Percentiles rank a stretch among this genome's conserved stretches.
phyloP scores from a whole-genome alignment of 2,797 vertebrate genomes.

The Orientallactaga sibirica region DNA sequence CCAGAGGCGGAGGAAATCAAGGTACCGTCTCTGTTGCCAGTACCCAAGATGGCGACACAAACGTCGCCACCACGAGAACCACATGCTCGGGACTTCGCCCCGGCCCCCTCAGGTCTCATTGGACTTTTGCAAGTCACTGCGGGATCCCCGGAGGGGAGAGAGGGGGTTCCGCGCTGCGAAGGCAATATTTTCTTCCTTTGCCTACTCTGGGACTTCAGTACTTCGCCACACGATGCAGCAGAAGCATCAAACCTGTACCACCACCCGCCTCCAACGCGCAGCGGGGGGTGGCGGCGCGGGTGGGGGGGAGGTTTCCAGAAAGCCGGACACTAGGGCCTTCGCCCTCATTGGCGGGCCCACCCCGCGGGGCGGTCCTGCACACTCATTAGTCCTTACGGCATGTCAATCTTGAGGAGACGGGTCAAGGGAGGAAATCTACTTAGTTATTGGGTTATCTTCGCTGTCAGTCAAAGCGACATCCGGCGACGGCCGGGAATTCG shows the following conservation, averaged over 20 bases:
- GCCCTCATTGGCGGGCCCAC: slow-evolving; percentile 49
- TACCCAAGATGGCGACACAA: slow-evolving; percentile 73
- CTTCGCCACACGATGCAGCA: background rate
- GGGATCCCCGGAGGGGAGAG: background rate
- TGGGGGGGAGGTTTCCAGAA: background rate
- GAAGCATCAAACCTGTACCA: background rate
- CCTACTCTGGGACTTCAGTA: background rate
- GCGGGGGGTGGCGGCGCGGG: background rate
- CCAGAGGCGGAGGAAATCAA: background rate
- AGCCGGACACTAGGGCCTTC: background rate
- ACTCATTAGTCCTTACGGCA: slow-evolving; percentile 35
- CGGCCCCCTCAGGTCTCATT: background rate
- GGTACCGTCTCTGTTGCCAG: slow-evolving; percentile 66
- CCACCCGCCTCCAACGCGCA: too few species aligned
- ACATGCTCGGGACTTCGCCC: slow-evolving; percentile 50
- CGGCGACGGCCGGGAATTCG: background rate
- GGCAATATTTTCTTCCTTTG: background rate
- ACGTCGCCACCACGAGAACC: slow-evolving; percentile 27
- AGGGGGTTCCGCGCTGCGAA: background rate
- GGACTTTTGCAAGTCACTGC: slow-evolving; percentile 82
- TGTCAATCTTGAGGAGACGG: slow-evolving; percentile 61
- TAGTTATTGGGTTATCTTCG: background rate
- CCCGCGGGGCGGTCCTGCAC: slow-evolving; percentile 8
- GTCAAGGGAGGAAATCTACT: background rate
- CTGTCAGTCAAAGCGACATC: slow-evolving; percentile 70